phyloP scores from a whole-genome alignment of 37 sponge, comb jelly and placozoan genomes.

The Beroe forskalii region DNA sequence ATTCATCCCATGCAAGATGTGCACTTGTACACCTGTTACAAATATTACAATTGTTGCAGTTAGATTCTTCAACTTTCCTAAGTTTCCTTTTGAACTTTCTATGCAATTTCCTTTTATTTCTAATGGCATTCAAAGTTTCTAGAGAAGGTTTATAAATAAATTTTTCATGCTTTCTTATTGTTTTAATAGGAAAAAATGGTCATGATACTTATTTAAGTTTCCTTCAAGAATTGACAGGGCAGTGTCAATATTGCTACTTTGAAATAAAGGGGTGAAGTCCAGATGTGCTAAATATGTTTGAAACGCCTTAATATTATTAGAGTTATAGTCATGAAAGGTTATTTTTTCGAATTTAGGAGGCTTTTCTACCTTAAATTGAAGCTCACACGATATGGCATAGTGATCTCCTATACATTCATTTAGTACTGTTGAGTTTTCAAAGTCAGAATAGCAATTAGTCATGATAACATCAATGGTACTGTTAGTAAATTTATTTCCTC shows the following conservation, averaged over 20 bases:
- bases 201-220: neutral
- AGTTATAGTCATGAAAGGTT: neutral
- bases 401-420: neutral
- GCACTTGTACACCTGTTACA: neutral
- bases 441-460: neutral
- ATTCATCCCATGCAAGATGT: neutral
- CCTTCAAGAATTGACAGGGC: neutral
- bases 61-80: neutral
- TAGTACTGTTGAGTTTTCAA: neutral
- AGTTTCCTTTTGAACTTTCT: neutral
- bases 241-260: neutral
- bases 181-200: neutral
- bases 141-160: neutral
- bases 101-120: neutral
- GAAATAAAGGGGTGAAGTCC: neutral
- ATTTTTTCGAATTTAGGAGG: constrained; percentile 13
- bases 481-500: neutral
- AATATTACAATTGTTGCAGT: neutral
- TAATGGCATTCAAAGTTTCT: neutral
- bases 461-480: constrained; percentile 5
- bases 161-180: neutral
- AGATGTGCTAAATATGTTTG: neutral
- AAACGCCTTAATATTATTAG: neutral
- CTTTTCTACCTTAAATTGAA: neutral
- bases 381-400: neutral